These are phyloP conservation scores for Maniola jurtina DNA, from an alignment of 1,140 invertebrate species.

Conservation along the genomic window DNA sequence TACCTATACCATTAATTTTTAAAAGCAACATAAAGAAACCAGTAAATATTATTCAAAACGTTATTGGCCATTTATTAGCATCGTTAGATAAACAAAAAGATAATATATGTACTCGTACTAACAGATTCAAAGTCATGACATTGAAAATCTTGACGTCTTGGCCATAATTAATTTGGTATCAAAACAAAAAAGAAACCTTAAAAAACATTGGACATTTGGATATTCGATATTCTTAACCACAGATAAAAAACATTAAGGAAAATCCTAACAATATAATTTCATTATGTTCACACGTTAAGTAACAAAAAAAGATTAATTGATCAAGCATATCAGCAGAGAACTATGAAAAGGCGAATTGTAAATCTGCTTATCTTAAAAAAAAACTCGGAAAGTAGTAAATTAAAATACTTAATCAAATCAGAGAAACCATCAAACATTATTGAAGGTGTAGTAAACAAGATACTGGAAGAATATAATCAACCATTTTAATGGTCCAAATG, in stretches of 20 bases:
- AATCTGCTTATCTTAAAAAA: no score
- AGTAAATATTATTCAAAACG: not conserved
- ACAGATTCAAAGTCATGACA: constrained; percentile 3
- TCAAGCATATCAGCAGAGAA: no score
- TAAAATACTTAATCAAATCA: no score
- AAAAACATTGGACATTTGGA: not conserved
- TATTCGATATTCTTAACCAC: not conserved
- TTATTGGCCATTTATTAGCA: constrained; percentile 3
- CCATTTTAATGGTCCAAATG: no score
- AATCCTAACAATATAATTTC: no score
- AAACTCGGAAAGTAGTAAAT: no score
- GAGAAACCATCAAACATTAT: no score
- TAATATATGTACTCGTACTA: not conserved
- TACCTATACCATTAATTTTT: not conserved
- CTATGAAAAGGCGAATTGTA: no score
- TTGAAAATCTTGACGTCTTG: not conserved
- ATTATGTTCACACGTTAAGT: no score
- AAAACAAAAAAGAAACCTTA: not conserved
- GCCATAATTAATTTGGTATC: not conserved
- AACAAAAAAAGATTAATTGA: no score
- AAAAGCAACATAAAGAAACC: not conserved
- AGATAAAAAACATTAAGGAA: no score
- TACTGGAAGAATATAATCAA: no score
- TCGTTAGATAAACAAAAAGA: not conserved
- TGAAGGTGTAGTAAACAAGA: not conserved